These are phyloP conservation scores for Elaphurus davidianus DNA, from an alignment of 2,113 vertebrate species.

Conservation along the genomic window DNA sequence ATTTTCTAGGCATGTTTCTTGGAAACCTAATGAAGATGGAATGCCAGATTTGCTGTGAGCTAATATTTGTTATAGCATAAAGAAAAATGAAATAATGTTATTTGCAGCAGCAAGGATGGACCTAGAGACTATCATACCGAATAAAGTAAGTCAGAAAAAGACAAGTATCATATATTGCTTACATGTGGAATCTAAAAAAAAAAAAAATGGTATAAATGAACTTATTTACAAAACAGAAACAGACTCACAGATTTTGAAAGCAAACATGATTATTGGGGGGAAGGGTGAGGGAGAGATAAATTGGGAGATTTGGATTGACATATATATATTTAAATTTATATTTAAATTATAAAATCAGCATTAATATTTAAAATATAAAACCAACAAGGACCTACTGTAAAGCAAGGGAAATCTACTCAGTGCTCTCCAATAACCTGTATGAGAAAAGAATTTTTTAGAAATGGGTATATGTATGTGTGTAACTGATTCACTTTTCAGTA, in stretches of 20 bases:
- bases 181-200: neutral
- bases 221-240: neutral
- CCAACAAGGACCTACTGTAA: neutral
- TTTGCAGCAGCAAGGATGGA: neutral
- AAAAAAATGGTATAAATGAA: neutral
- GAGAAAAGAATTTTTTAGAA: neutral
- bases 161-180: neutral
- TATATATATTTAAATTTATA: neutral
- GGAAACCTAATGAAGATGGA: neutral
- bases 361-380: neutral
- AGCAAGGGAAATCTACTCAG: neutral
- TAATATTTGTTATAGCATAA: neutral
- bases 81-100: neutral
- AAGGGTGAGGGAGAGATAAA: neutral
- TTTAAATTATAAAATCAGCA: neutral
- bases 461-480: neutral
- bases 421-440: neutral
- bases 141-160: neutral
- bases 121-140: neutral
- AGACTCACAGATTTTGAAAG: neutral
- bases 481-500: neutral
- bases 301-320: neutral
- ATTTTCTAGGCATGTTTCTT: neutral
- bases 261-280: neutral
- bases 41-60: neutral